Evolutionary conservation across 2,113 vertebrate species (phyloP).

Genomic region (Semnornis frantzii): DNA sequence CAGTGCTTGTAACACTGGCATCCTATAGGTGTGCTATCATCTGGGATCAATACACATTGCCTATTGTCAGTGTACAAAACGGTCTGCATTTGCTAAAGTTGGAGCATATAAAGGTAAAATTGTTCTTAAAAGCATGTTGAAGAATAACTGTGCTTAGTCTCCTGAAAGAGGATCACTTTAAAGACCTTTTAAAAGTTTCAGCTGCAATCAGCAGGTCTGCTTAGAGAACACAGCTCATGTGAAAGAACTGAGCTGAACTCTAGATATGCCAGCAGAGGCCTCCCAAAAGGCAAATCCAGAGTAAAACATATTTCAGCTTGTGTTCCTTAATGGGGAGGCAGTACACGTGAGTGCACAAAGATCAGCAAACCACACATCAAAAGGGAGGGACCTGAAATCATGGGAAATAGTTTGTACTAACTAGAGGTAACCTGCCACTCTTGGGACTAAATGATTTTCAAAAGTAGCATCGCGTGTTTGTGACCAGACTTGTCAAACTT

Average conservation of each 20-base stretch:
- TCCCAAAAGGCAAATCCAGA: neutral
- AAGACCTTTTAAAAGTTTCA: neutral
- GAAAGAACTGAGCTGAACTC: neutral
- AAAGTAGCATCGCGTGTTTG: neutral
- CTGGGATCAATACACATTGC: neutral
- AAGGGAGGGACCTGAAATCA: neutral
- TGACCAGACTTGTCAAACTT: neutral
- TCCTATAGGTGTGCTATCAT: neutral
- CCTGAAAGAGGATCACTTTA: neutral
- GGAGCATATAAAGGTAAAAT: neutral
- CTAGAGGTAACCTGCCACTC: neutral
- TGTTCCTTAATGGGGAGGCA: neutral
- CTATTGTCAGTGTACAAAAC: neutral
- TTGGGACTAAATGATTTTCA: neutral
- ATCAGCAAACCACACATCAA: neutral
- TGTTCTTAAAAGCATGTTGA: neutral
- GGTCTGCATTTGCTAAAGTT: neutral
- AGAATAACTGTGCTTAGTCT: neutral
- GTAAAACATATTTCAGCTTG: neutral
- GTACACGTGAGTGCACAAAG: neutral
- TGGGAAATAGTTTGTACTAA: neutral
- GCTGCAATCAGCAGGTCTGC: neutral
- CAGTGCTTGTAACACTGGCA: rapidly evolving
- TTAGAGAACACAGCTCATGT: neutral
- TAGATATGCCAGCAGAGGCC: neutral